Base-by-base conservation (phyloP, 1,140 invertebrate genomes). In the Carcinoscorpius rotundicauda region DNA sequence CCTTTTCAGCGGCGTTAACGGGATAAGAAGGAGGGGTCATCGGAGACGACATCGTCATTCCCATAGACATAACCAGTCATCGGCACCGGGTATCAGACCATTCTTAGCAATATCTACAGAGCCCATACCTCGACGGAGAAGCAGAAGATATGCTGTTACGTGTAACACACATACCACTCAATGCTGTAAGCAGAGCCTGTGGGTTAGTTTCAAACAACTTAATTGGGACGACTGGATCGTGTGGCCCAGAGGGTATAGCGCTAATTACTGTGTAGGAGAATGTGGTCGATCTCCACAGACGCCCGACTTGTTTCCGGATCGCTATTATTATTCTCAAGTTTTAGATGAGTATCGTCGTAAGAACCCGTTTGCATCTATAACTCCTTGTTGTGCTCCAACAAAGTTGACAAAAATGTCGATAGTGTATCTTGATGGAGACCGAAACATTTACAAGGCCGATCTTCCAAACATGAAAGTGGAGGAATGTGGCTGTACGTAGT, bases 221-320 rank as follows among this genome's bases (percentile, higher is more conserved):
- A 91, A 91, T 64, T 96, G 92, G 92, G 90, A 93, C 75, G 91
- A 93, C 79, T 94, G 91, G 89, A 92, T 97, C 72, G 93, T 95
- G 67, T 90, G 89, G 53, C 91, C 92, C 4, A 75, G 73, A 62
- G 84, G 84, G 58, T 93, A 95, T 78, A 89, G 89, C 76, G 91
- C 91, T 11, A 94, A 94, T 78, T 95, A 93, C 78, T 96, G 93
- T 77, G 84, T 87, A 71, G 92, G 92, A 60, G 88, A 91, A 71
- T 96, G 92, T 76, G 81, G 81, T 58, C 84, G 84, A 51, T 29
- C 29, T 29, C 29, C 29, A 29, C 82, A 88, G 61, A 89, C 88
- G 48, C 87, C 87, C 48, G 88, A 91, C 76, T 86, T 87, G 53
- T 91, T 87, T 80, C 56, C 86, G 74, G 91, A 86, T 74, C 29